A percentile compares a stretch with the other conserved stretches of the same genome.
These are phyloP conservation scores for Eueides isabella DNA, from an alignment of 1,140 invertebrate genomes.

Conservation along the genomic window DNA sequence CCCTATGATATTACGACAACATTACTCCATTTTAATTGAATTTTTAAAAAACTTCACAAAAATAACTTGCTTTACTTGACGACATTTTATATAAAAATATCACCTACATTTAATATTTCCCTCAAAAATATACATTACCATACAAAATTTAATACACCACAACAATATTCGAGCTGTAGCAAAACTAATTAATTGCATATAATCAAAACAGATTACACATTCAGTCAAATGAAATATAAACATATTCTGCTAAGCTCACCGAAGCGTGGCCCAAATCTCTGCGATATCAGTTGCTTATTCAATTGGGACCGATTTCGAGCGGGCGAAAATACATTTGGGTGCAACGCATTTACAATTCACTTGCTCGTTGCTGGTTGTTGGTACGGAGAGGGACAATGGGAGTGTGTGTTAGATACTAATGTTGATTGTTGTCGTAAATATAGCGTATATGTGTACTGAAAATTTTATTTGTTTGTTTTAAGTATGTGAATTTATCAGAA, in stretches of 20 bases:
- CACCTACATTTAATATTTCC: not conserved
- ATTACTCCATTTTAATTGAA: too few species aligned
- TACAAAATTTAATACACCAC: not conserved
- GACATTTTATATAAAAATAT: too few species aligned
- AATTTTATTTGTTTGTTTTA: too few species aligned
- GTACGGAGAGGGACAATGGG: slow-evolving; percentile 43
- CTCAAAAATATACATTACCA: not conserved
- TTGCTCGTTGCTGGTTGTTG: slow-evolving; percentile 38
- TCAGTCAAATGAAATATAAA: slow-evolving; percentile 36
- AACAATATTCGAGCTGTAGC: not conserved
- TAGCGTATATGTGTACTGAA: too few species aligned
- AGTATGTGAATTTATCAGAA: too few species aligned
- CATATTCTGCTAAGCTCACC: slow-evolving; percentile 28
- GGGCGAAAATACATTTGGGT: slow-evolving; percentile 59
- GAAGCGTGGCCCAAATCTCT: slow-evolving; percentile 44
- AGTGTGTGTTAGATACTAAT: slow-evolving; percentile 31
- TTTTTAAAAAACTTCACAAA: too few species aligned
- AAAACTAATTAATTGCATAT: slow-evolving; percentile 14
- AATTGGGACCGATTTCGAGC: slow-evolving; percentile 55
- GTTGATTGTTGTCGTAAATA: not conserved
- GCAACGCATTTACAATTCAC: slow-evolving; percentile 61
- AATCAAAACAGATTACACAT: slow-evolving; percentile 20
- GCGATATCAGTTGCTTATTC: slow-evolving; percentile 65
- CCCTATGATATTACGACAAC: too few species aligned
- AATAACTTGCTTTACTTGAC: too few species aligned